Base-by-base conservation (phyloP, 2,113 vertebrate genomes). In the Triplophysa siluroides region DNA sequence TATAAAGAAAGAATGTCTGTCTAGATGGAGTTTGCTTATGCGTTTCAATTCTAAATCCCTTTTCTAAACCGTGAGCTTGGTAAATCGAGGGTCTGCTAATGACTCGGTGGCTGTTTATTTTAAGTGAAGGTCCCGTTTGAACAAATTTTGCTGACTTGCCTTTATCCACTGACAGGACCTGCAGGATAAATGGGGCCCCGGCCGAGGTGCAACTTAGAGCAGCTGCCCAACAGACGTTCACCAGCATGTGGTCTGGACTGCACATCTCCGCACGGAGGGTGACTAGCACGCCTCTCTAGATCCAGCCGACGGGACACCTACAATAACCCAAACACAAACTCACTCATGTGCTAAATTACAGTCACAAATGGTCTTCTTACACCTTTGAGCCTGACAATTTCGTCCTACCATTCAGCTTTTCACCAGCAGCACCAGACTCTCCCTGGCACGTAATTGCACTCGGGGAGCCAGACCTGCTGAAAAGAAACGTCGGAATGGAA, bases 321-420 rank as follows among this genome's bases (percentile, higher is more conserved):
- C 62, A 70, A 72, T 66, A 52, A 78, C 69, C 63, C 11, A 16
- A 16, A 56, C 38, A 75, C 50, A 61, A n/a, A 81, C 43, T 74
- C 73, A 63, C 78, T 43, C 47, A 69, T 38, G 74, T 47, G 38
- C 70, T 81, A 75, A 75, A 84, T 75, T 76, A 81, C 70, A 79
- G 64, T 41, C 47, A 45, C 41, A 78, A 75, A 75, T 72, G 33
- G 56, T 19, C 50, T 81, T 43, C 78, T 70, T 64, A n/a, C 61
- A 81, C 65, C 70, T 67, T 52, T 65, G 72, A 23, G 38, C 23
- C 19, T 50, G 82, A 79, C 78, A 60, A 54, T 80, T 79, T 76
- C 16, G 68, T 19, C 63, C 64, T 3, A 24, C 50, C 23, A 68
- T 71, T 76, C 78, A 80, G 78, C n/a, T 67, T 75, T 76, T 80